Conservation (phyloP, 2,113 vertebrate species). For the Echinops telfairi region DNA sequence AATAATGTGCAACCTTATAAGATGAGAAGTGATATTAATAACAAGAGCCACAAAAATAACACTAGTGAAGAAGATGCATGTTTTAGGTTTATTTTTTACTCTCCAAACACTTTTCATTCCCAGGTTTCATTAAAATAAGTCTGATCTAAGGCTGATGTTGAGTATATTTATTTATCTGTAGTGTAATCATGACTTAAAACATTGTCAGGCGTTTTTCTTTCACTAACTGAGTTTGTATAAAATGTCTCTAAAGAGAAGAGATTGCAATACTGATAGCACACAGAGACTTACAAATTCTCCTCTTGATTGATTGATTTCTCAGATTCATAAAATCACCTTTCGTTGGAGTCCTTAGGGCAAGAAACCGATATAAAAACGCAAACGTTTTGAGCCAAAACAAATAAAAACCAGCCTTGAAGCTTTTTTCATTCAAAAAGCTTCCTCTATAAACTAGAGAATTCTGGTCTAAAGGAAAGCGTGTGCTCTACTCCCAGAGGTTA, state of each 20-base stretch:
- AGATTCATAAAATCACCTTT: conserved; percentile 49
- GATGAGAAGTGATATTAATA: background rate
- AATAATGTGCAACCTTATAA: background rate
- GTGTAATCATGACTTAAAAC: conserved; percentile 45
- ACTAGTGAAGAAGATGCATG: background rate
- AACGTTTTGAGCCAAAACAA: conserved; percentile 74
- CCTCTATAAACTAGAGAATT: conserved; percentile 62
- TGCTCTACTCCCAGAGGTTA: conserved; percentile 53
- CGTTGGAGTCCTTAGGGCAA: conserved; percentile 1
- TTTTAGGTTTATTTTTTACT: background rate
- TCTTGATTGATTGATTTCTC: conserved; percentile 71
- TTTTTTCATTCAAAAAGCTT: conserved; percentile 62
- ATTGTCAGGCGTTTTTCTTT: conserved; percentile 10
- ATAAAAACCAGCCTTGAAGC: conserved; percentile 60
- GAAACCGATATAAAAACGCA: conserved; percentile 57
- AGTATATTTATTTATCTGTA: conserved; percentile 17
- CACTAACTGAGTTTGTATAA: conserved; percentile 62
- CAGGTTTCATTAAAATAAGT: conserved; percentile 9
- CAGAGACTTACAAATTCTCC: conserved; percentile 55
- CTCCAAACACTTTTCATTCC: background rate
- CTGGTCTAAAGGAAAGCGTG: conserved; percentile 41
- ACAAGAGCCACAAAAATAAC: background rate
- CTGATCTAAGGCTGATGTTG: background rate
- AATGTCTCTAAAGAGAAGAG: background rate
- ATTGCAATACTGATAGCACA: conserved; percentile 59